Conservation (phyloP, 1,140 invertebrate species). For the Dendroctonus ponderosae region DNA sequence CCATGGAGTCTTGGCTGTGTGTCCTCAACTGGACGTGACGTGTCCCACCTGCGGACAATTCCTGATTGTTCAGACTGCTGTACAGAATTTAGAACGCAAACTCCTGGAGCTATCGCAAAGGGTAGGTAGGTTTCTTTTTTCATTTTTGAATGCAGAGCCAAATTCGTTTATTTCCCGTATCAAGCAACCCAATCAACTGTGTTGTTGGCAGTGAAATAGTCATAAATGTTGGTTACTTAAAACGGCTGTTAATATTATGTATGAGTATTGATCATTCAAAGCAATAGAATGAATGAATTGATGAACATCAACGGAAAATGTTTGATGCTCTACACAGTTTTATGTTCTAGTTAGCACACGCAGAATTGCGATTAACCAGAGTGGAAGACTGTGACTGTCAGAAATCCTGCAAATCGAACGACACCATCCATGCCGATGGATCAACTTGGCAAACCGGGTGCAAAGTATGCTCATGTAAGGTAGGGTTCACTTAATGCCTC, state of each 20-base stretch:
- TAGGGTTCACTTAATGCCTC: conserved; percentile 48
- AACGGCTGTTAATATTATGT: too few relatives aligned
- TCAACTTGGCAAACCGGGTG: conserved; percentile 78
- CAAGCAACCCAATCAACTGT: too few relatives aligned
- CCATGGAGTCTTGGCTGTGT: conserved; percentile 82
- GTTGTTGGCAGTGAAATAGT: too few relatives aligned
- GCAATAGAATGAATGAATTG: not conserved
- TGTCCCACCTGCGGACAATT: conserved; percentile 91
- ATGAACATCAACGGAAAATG: not conserved
- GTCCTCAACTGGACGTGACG: conserved; percentile 78
- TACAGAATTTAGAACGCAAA: conserved; percentile 64
- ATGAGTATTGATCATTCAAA: too few relatives aligned
- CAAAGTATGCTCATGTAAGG: conserved; percentile 79
- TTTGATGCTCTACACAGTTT: conserved; percentile 42
- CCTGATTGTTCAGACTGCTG: conserved; percentile 73
- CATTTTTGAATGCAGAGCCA: conserved; percentile 17
- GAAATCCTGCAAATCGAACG: conserved; percentile 78
- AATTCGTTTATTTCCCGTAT: not conserved
- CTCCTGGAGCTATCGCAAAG: conserved; percentile 68
- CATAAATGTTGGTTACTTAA: too few relatives aligned
- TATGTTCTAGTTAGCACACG: conserved; percentile 67
- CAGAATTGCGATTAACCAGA: conserved; percentile 71
- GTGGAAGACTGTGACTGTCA: conserved; percentile 88
- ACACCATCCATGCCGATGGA: conserved; percentile 73
- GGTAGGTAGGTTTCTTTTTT: conserved; percentile 53